These are phyloP conservation scores for Phorcus lineatus DNA, from an alignment of 2,888 invertebrate genomes.

Conservation along the genomic window DNA sequence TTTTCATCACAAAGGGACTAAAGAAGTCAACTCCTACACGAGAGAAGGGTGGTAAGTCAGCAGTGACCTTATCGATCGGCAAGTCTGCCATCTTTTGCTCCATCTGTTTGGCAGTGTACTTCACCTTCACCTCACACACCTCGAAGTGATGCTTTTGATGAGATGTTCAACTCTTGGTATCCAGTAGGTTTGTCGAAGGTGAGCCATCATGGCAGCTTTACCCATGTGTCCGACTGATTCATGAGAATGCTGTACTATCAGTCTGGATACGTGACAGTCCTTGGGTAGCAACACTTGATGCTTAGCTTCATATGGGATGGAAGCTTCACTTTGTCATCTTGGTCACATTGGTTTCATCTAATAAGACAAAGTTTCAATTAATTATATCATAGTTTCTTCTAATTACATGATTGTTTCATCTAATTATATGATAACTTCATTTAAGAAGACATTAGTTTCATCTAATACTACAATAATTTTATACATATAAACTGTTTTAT, in stretches of 20 bases:
- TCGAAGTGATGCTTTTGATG: neutral
- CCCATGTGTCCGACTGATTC: neutral
- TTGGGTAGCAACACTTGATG: no score
- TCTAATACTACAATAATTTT: no score
- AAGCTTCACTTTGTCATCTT: no score
- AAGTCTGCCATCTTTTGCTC: neutral
- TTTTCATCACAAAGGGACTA: neutral
- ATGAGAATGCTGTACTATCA: neutral
- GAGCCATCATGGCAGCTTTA: neutral
- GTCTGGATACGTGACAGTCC: neutral
- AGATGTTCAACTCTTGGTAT: neutral
- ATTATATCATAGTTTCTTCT: no score
- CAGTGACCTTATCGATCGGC: neutral
- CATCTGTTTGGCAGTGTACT: no score
- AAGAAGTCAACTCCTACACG: neutral
- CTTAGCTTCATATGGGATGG: no score
- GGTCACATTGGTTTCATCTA: no score
- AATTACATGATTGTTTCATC: no score
- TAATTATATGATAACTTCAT: no score
- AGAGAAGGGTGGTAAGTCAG: neutral
- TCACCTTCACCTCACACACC: neutral
- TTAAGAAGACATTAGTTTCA: no score
- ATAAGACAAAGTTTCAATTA: no score
- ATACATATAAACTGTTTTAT: no score
- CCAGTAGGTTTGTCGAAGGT: slow-evolving; percentile 3